Evolutionary conservation across 2,113 vertebrate species (phyloP).

Genomic region (Apteryx mantelli): DNA sequence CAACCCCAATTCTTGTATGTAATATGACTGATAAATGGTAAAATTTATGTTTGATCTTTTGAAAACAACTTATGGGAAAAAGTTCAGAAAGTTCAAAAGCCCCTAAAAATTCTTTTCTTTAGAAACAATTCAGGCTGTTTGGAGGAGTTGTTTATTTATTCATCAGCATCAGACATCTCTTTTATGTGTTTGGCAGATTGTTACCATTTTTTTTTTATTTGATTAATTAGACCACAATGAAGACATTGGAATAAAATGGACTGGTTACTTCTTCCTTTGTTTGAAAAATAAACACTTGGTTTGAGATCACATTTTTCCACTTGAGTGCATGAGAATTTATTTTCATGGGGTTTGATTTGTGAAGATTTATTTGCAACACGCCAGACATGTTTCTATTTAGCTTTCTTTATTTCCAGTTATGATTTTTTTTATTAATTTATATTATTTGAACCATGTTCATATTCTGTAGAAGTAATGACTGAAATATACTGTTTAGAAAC

Average conservation of each 20-base stretch:
- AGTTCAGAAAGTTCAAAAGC: constrained; percentile 41
- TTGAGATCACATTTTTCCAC: constrained; percentile 58
- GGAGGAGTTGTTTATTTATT: constrained; percentile 67
- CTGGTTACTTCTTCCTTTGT: constrained; percentile 68
- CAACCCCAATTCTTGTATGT: not conserved
- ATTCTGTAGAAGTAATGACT: not conserved
- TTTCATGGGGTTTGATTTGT: constrained; percentile 36
- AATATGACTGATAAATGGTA: not conserved
- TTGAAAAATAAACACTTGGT: constrained; percentile 75
- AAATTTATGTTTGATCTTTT: constrained; percentile 41
- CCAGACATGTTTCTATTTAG: not conserved
- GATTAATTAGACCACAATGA: constrained; percentile 78
- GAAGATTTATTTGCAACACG: constrained; percentile 24
- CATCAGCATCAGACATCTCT: constrained; percentile 70
- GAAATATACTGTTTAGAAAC: not conserved
- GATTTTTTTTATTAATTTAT: not conserved
- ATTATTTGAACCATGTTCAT: not conserved
- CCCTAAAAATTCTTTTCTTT: constrained; percentile 6
- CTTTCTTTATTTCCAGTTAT: not conserved
- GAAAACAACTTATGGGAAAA: constrained; percentile 20
- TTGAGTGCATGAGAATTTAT: constrained; percentile 48
- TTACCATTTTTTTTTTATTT: constrained; percentile 63
- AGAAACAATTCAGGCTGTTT: constrained; percentile 34
- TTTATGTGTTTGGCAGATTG: constrained; percentile 70
- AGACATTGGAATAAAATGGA: constrained; percentile 62